These are phyloP conservation scores for Dolichallabes microphthalmus DNA, from an alignment of 2,113 vertebrate species.

Conservation along the genomic window DNA sequence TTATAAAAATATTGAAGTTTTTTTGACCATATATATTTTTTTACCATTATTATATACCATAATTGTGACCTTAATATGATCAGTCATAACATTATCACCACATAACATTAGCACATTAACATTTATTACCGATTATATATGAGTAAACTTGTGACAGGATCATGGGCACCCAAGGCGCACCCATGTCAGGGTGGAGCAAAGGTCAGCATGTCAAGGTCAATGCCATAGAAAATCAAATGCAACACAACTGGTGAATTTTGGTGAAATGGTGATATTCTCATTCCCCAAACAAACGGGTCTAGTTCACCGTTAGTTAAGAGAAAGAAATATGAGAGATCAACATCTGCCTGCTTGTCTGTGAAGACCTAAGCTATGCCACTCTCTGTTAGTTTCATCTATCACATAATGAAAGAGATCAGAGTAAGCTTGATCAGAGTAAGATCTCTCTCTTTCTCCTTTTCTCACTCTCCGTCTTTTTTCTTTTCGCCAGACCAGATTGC, in stretches of 20 bases:
- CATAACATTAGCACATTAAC: too few relatives aligned
- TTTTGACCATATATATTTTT: not conserved
- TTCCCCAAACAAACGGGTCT: constrained; percentile 13
- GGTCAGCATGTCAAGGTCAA: too few relatives aligned
- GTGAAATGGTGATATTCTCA: too few relatives aligned
- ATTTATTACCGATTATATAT: too few relatives aligned
- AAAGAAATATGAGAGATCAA: not conserved
- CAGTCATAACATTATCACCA: too few relatives aligned
- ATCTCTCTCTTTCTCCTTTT: not conserved
- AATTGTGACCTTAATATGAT: not conserved
- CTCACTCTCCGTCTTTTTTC: not conserved
- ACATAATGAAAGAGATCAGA: constrained; percentile 7
- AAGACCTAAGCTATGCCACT: constrained; percentile 1
- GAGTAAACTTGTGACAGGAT: too few relatives aligned
- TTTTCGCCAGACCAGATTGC: constrained; percentile 26
- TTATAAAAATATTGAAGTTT: not conserved
- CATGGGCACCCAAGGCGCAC: too few relatives aligned
- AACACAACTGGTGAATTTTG: too few relatives aligned
- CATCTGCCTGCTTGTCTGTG: not conserved
- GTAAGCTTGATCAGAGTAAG: not conserved
- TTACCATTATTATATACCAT: not conserved
- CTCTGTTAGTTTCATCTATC: not conserved
- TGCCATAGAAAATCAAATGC: too few relatives aligned
- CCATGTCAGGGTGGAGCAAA: too few relatives aligned
- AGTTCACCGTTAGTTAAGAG: not conserved